Base-by-base conservation (phyloP, 1,140 invertebrate genomes). In the Drosophila oshimai region DNA sequence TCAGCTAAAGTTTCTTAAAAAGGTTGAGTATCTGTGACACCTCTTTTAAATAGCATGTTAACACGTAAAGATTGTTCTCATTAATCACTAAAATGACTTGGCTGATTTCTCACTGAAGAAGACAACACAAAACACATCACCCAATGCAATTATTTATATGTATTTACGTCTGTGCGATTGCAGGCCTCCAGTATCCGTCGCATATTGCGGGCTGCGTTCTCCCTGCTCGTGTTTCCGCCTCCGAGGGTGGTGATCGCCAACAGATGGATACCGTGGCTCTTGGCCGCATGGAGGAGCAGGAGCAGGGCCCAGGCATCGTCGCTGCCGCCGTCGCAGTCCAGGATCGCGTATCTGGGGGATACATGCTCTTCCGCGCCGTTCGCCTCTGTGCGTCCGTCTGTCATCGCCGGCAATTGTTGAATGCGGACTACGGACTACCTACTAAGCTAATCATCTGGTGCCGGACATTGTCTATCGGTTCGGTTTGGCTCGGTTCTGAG, bases 251-350 rank as follows among this genome's bases (percentile, higher is more conserved):
- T 95, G 3, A 95, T 92, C 0, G 92, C 95, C 53, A 94, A 87
- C 4, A 95, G 90, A 58, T 93, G 89, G 69, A 92, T 39, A 87
- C 90, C 70, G 3, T 70, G 47, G 2, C 84, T 54, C 53, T 91
- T 81, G 37, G 94, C 93, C 3, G 93, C 93, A 12, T 92, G 89
- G 0, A 95, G 78, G 1, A 94, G 75, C 58, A 95, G 71, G 10
- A 94, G 80, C 4, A 95, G 71, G 0, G 94, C 94, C 74, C 94
- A 91, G 13, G 94, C 94, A 91, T 95, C 94, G 75, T 95, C 94
- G 12, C 92, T 92, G 0, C 94, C 94, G 15, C 93, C 92, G 87
- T 95, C 94, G 29, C 93, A 93, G 71, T 95, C 94, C 10, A 95
- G 84, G 39, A 95, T 93, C 13, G 94, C 91, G 26, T 62, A 84